These are phyloP conservation scores for Morone chrysops DNA, from an alignment of 2,113 vertebrate species.

Conservation along the genomic window DNA sequence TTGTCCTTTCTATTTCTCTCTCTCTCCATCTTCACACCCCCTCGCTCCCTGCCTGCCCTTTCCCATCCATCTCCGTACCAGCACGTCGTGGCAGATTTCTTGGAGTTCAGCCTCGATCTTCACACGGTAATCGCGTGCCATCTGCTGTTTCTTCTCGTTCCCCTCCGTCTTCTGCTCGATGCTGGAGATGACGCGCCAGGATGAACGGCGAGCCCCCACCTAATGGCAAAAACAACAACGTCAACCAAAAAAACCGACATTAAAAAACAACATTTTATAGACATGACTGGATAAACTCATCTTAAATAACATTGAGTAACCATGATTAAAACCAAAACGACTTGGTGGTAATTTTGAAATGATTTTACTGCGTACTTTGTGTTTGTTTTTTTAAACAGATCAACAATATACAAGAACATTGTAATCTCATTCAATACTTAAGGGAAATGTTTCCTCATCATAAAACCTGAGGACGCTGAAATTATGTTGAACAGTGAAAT, in stretches of 20 bases:
- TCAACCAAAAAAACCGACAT: neutral
- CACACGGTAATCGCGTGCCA: slow-evolving; percentile 95
- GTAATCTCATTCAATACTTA: too few species aligned
- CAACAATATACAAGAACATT: too few species aligned
- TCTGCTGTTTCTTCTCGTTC: slow-evolving; percentile 97
- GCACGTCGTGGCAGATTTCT: slow-evolving; percentile 97
- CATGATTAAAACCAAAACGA: neutral
- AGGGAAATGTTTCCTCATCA: too few species aligned
- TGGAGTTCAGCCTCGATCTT: slow-evolving; percentile 96
- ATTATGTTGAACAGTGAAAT: too few species aligned
- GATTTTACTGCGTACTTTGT: neutral
- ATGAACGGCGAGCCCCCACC: slow-evolving; percentile 95
- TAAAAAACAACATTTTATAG: neutral
- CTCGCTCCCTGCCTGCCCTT: neutral
- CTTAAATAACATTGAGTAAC: neutral
- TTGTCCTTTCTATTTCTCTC: neutral
- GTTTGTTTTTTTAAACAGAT: too few species aligned
- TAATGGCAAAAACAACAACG: slow-evolving; percentile 4
- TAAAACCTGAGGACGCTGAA: too few species aligned
- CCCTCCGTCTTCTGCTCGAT: slow-evolving; percentile 98
- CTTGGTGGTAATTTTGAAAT: neutral
- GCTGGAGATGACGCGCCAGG: slow-evolving; percentile 99
- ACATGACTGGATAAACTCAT: neutral
- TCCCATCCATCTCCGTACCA: slow-evolving; percentile 85
- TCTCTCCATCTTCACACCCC: neutral